Conservation (phyloP, 2,888 invertebrate genomes). For the Gymnocheta viridis region DNA sequence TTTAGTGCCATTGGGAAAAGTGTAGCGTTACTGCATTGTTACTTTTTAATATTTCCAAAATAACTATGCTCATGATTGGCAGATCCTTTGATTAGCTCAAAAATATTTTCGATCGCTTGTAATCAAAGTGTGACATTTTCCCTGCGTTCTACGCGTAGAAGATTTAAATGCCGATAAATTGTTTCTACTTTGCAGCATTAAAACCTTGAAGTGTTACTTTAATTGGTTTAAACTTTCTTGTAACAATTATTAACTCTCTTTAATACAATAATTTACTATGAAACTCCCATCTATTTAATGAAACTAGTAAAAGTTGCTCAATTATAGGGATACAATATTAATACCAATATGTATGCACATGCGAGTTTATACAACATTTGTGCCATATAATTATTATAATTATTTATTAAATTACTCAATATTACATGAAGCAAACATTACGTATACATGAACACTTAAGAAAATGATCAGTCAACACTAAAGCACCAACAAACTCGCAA, state of each 20-base stretch:
- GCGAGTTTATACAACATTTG: not conserved
- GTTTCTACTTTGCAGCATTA: too few relatives aligned
- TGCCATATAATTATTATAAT: conserved; percentile 29
- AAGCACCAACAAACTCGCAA: conserved; percentile 55
- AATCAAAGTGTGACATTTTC: too few relatives aligned
- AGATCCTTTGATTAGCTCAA: too few relatives aligned
- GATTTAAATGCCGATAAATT: too few relatives aligned
- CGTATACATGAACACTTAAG: conserved; percentile 51
- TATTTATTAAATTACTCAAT: conserved; percentile 48
- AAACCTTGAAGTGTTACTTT: not conserved
- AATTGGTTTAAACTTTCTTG: not conserved
- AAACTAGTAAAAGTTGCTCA: conserved; percentile 7
- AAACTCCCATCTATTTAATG: not conserved
- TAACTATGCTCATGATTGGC: too few relatives aligned
- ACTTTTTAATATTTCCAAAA: too few relatives aligned
- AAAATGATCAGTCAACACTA: conserved; percentile 55
- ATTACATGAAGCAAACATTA: conserved; percentile 45
- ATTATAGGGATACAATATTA: not conserved
- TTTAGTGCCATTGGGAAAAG: too few relatives aligned
- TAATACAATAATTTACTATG: not conserved
- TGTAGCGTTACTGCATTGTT: too few relatives aligned
- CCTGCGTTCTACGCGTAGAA: too few relatives aligned
- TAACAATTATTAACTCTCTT: not conserved
- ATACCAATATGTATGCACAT: not conserved
- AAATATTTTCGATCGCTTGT: too few relatives aligned